These are phyloP conservation scores for Cacatua alba DNA, from an alignment of 2,113 vertebrate species.

Conservation along the genomic window DNA sequence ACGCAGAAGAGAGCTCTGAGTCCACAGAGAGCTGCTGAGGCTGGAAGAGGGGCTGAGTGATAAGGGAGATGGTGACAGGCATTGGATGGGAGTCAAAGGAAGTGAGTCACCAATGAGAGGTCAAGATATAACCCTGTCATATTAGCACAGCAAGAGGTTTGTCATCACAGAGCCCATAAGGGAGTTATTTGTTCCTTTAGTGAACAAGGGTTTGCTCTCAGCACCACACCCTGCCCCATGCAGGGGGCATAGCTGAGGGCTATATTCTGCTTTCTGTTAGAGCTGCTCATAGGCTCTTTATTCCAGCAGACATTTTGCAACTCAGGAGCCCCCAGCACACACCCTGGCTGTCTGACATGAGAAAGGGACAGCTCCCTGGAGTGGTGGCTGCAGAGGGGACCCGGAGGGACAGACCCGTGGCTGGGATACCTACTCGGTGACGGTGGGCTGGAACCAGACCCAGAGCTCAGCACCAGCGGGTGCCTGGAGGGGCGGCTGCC, in stretches of 20 bases:
- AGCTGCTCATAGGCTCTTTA: neutral
- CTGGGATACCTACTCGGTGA: slow-evolving; percentile 84
- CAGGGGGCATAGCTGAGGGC: neutral
- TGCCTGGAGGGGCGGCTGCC: slow-evolving; percentile 88
- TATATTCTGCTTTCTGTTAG: neutral
- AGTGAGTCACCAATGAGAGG: neutral
- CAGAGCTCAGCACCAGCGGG: slow-evolving; percentile 84
- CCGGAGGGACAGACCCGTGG: rapidly evolving
- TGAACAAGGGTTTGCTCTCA: neutral
- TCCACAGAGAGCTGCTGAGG: neutral
- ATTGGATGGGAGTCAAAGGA: neutral
- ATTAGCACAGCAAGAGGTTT: neutral
- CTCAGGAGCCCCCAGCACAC: rapidly evolving
- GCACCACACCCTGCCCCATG: neutral
- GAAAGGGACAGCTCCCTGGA: rapidly evolving
- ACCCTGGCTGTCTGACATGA: rapidly evolving
- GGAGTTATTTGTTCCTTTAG: neutral
- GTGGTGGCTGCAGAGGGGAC: rapidly evolving
- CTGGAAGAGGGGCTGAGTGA: neutral
- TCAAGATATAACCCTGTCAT: neutral
- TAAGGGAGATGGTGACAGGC: neutral
- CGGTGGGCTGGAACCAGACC: slow-evolving; percentile 95
- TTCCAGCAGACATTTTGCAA: neutral
- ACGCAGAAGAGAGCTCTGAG: neutral
- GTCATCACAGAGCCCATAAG: neutral